Evolutionary conservation across 2,888 invertebrate genomes (phyloP), one percentile per base, ranked within the genome.

Genomic region (Volucella bombylans): DNA sequence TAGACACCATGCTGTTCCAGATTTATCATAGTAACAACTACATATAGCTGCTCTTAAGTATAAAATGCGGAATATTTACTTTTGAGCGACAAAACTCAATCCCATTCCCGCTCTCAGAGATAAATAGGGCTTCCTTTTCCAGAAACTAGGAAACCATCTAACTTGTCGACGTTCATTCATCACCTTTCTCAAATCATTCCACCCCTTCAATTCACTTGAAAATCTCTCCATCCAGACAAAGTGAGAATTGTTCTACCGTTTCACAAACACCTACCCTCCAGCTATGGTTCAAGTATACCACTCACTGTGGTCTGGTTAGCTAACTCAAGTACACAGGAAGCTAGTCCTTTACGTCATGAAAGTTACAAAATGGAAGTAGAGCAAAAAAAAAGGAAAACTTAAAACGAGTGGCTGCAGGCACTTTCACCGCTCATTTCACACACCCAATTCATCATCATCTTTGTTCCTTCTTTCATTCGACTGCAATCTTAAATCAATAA

Each of bases 261-360:
- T 47, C 62, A 39, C 52, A 54, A 68, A 67, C 65, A 74, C 76
- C 64, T 80, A 65, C 74, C 80, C 67, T 45, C 39, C 39, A 67
- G 80, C 55, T 77, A 77, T 85, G 64, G 76, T 81, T 85, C 81
- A 85, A 85, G 81, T 68, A 49, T 31, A 6, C 62, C 85, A 85
- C 85, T 85, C 55, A 85, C 81, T 85, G 85, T 80, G 85, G 85
- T 85, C 85, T 85, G 85, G 85, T 85, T 85, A 85, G 76, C 76
- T 81, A 72, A 85, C 76, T 67, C 76, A 85, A 85, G 85, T 81
- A 61, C 31, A 31, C 85, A 81, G 85, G 85, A 85, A 85, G 81
- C 67, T 39, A 74, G 80, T 85, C 71, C 76, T 81, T 72, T 50
- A 67, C 62, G 54, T 31, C 31, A 31, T 4, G 31, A 31, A 31